These are phyloP conservation scores for Drosophila neotestacea DNA, from an alignment of 2,888 invertebrate genomes.

Conservation along the genomic window DNA sequence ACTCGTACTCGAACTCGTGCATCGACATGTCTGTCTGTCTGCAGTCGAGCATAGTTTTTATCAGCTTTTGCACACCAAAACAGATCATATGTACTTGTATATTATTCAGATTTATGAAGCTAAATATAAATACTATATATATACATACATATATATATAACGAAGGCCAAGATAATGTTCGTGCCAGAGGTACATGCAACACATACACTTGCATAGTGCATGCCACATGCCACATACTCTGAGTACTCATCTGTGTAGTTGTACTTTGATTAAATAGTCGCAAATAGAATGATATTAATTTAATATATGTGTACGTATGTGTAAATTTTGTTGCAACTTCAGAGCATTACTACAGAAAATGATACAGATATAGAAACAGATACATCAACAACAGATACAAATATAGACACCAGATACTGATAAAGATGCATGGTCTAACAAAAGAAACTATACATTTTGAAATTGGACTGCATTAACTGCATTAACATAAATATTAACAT, in stretches of 20 bases:
- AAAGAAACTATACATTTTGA: constrained; percentile 19
- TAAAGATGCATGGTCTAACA: constrained; percentile 6
- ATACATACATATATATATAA: neutral
- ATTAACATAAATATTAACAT: constrained; percentile 21
- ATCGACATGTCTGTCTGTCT: constrained; percentile 5
- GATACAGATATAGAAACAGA: neutral
- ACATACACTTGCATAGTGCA: constrained; percentile 5
- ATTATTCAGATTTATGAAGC: constrained; percentile 27
- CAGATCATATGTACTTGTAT: constrained; percentile 40
- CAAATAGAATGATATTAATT: constrained; percentile 23
- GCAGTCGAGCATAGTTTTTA: constrained; percentile 33
- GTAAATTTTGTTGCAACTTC: constrained; percentile 14
- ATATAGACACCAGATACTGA: neutral
- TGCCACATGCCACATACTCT: constrained; percentile 10
- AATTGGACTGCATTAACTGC: constrained; percentile 43
- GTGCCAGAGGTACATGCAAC: constrained; percentile 14
- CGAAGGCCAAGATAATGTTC: constrained; percentile 26
- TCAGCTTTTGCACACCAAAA: constrained; percentile 49
- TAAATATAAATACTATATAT: constrained; percentile 2
- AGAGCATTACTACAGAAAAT: constrained; percentile 12
- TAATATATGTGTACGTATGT: constrained; percentile 30
- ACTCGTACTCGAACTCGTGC: neutral
- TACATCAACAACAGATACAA: neutral
- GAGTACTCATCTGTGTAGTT: constrained; percentile 27
- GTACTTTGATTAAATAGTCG: constrained; percentile 26